Evolutionary conservation across 2,797 vertebrate species (phyloP).

Genomic region (Echeneis naucrates): DNA sequence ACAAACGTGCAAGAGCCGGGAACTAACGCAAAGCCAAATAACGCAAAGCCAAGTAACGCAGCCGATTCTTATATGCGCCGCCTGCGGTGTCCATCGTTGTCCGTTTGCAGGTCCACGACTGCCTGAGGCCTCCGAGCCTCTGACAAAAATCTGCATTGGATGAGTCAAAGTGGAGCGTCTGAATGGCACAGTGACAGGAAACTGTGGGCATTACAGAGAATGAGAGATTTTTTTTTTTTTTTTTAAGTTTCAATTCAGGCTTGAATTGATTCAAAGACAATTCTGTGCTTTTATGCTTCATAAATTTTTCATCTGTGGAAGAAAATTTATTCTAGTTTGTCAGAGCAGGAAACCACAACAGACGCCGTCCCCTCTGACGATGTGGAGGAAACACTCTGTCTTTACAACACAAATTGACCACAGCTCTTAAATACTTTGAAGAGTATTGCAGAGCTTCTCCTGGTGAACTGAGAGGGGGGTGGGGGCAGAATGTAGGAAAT

Average conservation of each 20-base stretch:
- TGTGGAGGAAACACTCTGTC: neutral
- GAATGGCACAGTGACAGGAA: neutral
- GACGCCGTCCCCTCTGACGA: neutral
- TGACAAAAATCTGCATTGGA: neutral
- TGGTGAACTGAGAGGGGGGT: neutral
- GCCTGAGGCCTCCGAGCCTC: too few relatives aligned
- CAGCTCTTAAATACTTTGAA: neutral
- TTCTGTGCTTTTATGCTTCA: neutral
- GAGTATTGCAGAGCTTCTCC: neutral
- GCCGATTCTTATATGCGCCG: too few relatives aligned
- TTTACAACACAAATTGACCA: neutral
- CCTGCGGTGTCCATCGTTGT: too few relatives aligned
- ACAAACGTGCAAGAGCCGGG: too few relatives aligned
- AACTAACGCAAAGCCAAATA: too few relatives aligned
- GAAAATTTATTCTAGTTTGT: neutral
- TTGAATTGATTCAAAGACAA: neutral
- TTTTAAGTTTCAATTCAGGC: too few relatives aligned
- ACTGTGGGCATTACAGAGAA: neutral
- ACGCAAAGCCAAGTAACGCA: too few relatives aligned
- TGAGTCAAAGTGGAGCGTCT: neutral
- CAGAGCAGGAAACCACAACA: too few relatives aligned
- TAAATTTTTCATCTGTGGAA: neutral
- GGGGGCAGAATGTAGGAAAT: constrained; percentile 6
- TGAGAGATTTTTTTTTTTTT: too few relatives aligned
- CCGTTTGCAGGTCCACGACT: too few relatives aligned